phyloP scores from a whole-genome alignment of 2,888 invertebrate genomes.

The Drosophila nr. medialis region DNA sequence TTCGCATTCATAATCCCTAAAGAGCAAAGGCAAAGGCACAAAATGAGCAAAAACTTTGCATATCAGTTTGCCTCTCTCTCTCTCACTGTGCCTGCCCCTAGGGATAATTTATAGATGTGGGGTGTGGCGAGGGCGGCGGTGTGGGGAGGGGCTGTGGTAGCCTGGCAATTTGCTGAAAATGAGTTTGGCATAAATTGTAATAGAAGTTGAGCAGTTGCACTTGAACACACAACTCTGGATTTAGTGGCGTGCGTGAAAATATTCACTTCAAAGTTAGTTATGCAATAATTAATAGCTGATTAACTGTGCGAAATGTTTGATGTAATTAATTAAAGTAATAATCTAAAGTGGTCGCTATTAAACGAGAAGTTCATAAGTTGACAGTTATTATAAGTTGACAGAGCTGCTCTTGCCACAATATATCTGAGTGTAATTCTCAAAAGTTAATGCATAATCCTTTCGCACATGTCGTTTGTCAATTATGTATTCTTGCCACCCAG shows the following conservation, averaged over 20 bases:
- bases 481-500: conserved; percentile 8
- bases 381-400: not conserved
- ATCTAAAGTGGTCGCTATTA: not conserved
- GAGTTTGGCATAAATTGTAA: conserved; percentile 66
- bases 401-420: not conserved
- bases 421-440: no score
- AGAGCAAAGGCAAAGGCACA: conserved; percentile 51
- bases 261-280: not conserved
- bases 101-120: not conserved
- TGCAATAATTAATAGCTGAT: not conserved
- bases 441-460: not conserved
- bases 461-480: conserved; percentile 25
- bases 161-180: conserved; percentile 54
- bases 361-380: not conserved
- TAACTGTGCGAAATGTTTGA: not conserved
- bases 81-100: not conserved
- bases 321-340: not conserved
- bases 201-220: conserved; percentile 71
- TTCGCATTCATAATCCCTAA: conserved; percentile 76
- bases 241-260: not conserved
- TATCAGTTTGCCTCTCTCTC: conserved; percentile 37
- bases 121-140: not conserved
- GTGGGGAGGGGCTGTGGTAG: not conserved
- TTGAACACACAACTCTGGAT: conserved; percentile 55
- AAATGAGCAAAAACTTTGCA: conserved; percentile 62